Conservation (phyloP, 2,797 vertebrate genomes). For the Podargus strigoides region DNA sequence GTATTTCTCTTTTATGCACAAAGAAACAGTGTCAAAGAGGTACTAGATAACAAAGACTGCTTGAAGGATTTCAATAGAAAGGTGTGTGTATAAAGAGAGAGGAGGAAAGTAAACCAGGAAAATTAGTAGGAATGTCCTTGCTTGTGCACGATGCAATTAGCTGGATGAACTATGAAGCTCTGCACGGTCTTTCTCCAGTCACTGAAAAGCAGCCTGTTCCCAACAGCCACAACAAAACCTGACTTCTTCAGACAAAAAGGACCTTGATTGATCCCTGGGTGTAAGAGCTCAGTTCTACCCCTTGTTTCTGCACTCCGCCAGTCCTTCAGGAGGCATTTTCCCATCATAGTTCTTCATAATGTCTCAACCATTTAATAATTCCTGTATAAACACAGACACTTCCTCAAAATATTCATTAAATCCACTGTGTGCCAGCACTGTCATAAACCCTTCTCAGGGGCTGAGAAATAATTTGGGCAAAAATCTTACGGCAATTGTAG, state of each 20-base stretch:
- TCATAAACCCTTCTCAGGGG: not conserved
- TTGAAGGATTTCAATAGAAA: not conserved
- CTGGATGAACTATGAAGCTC: not conserved
- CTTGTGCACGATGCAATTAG: not conserved
- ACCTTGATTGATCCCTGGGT: not conserved
- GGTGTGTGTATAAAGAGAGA: not conserved
- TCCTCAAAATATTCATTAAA: slow-evolving; percentile 3
- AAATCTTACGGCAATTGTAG: not conserved
- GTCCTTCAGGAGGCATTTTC: not conserved
- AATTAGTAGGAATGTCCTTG: not conserved
- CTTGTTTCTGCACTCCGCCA: not conserved
- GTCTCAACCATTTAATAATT: not conserved
- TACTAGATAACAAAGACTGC: not conserved
- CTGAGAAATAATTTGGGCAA: not conserved
- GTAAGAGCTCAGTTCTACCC: not conserved
- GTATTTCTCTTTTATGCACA: not conserved
- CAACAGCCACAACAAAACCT: not conserved
- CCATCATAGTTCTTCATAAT: not conserved
- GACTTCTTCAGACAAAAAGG: not conserved
- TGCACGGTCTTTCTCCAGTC: accelerated
- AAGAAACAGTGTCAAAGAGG: not conserved
- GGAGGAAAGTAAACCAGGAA: not conserved
- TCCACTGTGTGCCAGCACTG: not conserved
- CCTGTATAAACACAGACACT: not conserved
- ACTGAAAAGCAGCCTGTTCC: not conserved